Percentiles rank a stretch among this genome's conserved stretches.
Evolutionary conservation across 2,888 invertebrate genomes (phyloP).

Genomic region (Lochmaea capreae): DNA sequence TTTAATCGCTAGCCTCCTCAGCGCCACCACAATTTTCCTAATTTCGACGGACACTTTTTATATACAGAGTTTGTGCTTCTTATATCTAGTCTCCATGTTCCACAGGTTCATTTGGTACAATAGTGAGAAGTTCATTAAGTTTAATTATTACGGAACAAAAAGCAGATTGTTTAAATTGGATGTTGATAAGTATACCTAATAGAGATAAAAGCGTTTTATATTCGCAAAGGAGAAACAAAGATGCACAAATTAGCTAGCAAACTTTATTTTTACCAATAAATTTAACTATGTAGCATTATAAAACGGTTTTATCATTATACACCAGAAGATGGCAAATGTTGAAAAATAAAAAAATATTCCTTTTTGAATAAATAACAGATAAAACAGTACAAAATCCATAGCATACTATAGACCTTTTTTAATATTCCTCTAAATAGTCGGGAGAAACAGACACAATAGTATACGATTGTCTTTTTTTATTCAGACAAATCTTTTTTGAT

Average conservation of each 20-base stretch:
- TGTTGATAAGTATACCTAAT: no score
- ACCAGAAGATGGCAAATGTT: neutral
- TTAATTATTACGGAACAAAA: no score
- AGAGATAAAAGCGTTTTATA: no score
- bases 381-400: neutral
- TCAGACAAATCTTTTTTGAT: constrained; percentile 6
- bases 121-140: no score
- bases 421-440: neutral
- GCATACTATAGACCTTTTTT: neutral
- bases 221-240: neutral
- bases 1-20: no score
- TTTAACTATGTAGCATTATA: neutral
- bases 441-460: neutral
- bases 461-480: neutral
- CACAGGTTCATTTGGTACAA: no score
- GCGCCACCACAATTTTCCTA: no score
- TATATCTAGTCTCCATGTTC: no score
- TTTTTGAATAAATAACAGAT: neutral
- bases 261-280: neutral
- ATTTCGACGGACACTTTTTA: no score
- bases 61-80: no score
- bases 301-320: neutral
- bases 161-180: no score
- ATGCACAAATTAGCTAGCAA: neutral
- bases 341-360: neutral